These are phyloP conservation scores for Orcinus orca DNA, from an alignment of 2,113 vertebrate species.

Conservation along the genomic window DNA sequence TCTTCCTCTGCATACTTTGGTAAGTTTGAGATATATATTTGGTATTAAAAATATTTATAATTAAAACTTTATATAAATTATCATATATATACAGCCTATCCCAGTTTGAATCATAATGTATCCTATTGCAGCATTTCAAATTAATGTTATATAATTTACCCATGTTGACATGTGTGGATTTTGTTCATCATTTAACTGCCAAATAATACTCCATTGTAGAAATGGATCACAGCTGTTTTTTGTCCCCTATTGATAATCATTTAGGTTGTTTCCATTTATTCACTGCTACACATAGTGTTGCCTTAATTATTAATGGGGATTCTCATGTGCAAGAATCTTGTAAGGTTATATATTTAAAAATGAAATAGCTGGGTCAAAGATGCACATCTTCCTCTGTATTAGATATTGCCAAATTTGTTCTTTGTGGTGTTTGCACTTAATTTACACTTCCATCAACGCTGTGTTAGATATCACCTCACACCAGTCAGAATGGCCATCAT, in stretches of 20 bases:
- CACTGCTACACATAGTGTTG: not conserved
- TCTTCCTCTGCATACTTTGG: not conserved
- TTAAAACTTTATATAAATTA: not conserved
- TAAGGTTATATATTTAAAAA: not conserved
- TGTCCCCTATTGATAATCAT: not conserved
- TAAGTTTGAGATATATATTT: constrained; percentile 33
- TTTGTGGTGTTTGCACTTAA: not conserved
- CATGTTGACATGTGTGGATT: not conserved
- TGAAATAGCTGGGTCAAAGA: not conserved
- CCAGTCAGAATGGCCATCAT: not conserved
- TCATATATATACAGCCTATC: not conserved
- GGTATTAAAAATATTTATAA: not conserved
- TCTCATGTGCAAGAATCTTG: not conserved
- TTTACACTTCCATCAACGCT: not conserved
- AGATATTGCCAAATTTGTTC: not conserved
- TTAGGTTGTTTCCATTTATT: not conserved
- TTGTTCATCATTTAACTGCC: not conserved
- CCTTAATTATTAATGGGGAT: not conserved
- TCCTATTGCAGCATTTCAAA: not conserved
- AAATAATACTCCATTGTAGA: not conserved
- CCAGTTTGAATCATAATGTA: not conserved
- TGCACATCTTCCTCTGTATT: not conserved
- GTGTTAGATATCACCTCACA: not conserved
- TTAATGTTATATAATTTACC: not conserved
- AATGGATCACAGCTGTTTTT: not conserved